phyloP scores from a whole-genome alignment of 2,113 vertebrate genomes.

The Seriola dumerili region DNA sequence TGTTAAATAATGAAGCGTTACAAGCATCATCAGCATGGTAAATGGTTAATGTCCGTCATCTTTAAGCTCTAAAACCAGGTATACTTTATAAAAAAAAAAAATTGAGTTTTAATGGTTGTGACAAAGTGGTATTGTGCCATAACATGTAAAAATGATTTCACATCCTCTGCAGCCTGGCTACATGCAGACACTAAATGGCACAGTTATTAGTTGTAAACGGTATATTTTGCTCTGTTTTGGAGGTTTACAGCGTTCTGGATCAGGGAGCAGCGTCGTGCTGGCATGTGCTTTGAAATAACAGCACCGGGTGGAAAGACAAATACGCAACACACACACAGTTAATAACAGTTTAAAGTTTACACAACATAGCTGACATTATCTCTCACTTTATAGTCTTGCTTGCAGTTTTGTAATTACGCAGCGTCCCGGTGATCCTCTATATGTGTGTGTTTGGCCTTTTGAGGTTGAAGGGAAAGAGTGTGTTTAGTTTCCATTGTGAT shows the following conservation, averaged over 20 bases:
- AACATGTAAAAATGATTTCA: constrained; percentile 45
- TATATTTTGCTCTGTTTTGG: constrained; percentile 26
- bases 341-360: constrained; percentile 44
- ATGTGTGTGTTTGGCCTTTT: constrained; percentile 33
- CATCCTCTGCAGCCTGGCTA: constrained; percentile 22
- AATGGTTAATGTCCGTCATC: constrained; percentile 67
- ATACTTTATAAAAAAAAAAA: constrained; percentile 43
- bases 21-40: constrained; percentile 69
- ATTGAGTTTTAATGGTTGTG: constrained; percentile 61
- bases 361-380: constrained; percentile 33
- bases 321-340: background rate
- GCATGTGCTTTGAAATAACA: background rate
- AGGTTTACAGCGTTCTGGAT: constrained; percentile 31
- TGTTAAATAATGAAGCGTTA: constrained; percentile 62
- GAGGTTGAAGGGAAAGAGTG: constrained; percentile 22
- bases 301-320: constrained; percentile 11
- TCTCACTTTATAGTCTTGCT: constrained; percentile 49
- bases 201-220: constrained; percentile 11
- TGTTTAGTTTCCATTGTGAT: constrained; percentile 41
- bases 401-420: constrained; percentile 45
- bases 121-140: constrained; percentile 67
- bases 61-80: constrained; percentile 57
- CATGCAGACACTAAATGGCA: constrained; percentile 25
- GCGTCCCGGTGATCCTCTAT: constrained; percentile 28
- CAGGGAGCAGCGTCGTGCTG: constrained; percentile 48